Evolutionary conservation across 2,888 invertebrate species (phyloP).

Genomic region (Tridacna gigas): DNA sequence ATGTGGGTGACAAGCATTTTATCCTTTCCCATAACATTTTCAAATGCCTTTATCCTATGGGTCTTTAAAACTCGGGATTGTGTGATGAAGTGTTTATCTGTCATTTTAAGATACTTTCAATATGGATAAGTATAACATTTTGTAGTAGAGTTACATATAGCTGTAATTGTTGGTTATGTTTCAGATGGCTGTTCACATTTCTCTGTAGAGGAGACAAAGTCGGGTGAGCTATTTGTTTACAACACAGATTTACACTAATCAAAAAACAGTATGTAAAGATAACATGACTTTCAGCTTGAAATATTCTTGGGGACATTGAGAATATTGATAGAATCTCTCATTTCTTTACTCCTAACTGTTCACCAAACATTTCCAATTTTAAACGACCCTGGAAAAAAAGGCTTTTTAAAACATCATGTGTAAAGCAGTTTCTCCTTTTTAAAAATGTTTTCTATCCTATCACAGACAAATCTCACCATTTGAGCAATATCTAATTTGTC

Average conservation of each 20-base stretch:
- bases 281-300: neutral
- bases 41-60: no score
- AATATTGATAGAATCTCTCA: neutral
- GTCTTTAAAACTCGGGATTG: no score
- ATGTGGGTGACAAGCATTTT: no score
- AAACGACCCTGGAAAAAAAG: neutral
- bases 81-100: no score
- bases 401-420: neutral
- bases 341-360: neutral
- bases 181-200: conserved; percentile 88
- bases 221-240: conserved; percentile 50
- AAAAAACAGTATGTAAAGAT: neutral
- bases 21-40: no score
- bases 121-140: no score
- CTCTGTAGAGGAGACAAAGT: conserved; percentile 86
- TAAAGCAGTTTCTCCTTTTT: no score
- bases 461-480: no score
- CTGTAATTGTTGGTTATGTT: neutral
- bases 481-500: no score
- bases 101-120: no score
- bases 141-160: no score
- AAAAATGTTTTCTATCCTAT: no score
- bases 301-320: neutral
- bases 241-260: neutral
- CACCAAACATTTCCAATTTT: neutral